Percentiles rank a stretch among this genome's conserved stretches.
Conservation (phyloP, 2,888 invertebrate genomes). For the Saturnia japonica region DNA sequence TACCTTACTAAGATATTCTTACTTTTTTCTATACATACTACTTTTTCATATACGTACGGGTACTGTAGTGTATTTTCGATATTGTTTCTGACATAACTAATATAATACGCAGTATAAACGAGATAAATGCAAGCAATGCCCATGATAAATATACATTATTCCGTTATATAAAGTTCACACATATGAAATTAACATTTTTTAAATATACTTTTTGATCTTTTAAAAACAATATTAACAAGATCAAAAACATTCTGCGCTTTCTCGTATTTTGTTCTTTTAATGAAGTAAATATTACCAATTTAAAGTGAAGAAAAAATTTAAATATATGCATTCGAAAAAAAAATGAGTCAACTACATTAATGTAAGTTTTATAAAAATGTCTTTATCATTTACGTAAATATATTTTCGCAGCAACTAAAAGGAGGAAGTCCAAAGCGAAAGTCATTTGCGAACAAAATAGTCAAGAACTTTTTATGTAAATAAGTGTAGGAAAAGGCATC, state of each 20-base stretch:
- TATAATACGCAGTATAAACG: background rate
- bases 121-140: background rate
- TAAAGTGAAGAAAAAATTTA: no score
- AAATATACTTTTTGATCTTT: background rate
- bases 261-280: background rate
- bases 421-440: slow-evolving; percentile 63
- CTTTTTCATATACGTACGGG: background rate
- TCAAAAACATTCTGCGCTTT: background rate
- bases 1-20: slow-evolving; percentile 39
- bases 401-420: slow-evolving; percentile 31
- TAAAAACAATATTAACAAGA: background rate
- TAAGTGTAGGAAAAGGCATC: slow-evolving; percentile 68
- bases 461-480: slow-evolving; percentile 74
- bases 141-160: background rate
- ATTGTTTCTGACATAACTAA: background rate
- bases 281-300: no score
- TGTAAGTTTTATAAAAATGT: slow-evolving; percentile 4
- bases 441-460: slow-evolving; percentile 71
- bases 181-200: background rate
- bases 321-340: background rate
- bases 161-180: no score
- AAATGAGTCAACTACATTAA: background rate
- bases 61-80: background rate
- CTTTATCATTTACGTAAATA: slow-evolving; percentile 13
- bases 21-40: background rate